phyloP scores from a whole-genome alignment of 2,888 invertebrate genomes.

The Ophion ellenae region DNA sequence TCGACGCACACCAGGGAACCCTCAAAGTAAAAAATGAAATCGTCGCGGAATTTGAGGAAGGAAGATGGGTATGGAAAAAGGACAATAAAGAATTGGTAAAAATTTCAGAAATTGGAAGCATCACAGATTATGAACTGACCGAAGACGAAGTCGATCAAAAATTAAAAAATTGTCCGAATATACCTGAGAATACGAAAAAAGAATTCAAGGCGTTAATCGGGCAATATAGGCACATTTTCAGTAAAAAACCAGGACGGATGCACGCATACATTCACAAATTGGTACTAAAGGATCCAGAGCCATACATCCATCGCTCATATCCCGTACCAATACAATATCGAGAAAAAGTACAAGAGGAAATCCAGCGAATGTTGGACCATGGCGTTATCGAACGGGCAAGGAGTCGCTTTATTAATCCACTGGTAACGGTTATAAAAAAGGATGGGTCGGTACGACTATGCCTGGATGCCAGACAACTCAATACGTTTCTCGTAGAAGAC shows the following conservation, averaged over 20 bases:
- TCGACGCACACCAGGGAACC: background rate
- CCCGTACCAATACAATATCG: too few species aligned
- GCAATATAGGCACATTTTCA: background rate
- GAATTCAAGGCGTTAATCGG: background rate
- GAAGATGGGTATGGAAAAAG: too few species aligned
- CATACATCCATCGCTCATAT: too few species aligned
- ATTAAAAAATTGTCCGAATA: background rate
- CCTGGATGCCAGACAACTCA: slow-evolving; percentile 15
- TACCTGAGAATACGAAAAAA: background rate
- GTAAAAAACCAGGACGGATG: too few species aligned
- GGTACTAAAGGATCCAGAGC: too few species aligned
- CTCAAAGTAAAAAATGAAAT: background rate
- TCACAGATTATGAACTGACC: background rate
- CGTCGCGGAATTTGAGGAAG: too few species aligned
- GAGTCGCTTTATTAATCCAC: background rate
- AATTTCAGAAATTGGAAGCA: too few species aligned
- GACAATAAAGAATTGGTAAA: too few species aligned
- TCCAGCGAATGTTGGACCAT: background rate
- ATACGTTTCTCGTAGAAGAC: background rate
- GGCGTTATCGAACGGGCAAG: background rate
- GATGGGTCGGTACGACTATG: slow-evolving; percentile 1
- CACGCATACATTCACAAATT: too few species aligned
- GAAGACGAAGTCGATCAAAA: background rate
- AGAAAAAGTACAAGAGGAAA: background rate
- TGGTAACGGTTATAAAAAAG: slow-evolving; percentile 8